Base-by-base conservation (phyloP, 1,140 invertebrate species). In the Meloidogyne exigua region DNA sequence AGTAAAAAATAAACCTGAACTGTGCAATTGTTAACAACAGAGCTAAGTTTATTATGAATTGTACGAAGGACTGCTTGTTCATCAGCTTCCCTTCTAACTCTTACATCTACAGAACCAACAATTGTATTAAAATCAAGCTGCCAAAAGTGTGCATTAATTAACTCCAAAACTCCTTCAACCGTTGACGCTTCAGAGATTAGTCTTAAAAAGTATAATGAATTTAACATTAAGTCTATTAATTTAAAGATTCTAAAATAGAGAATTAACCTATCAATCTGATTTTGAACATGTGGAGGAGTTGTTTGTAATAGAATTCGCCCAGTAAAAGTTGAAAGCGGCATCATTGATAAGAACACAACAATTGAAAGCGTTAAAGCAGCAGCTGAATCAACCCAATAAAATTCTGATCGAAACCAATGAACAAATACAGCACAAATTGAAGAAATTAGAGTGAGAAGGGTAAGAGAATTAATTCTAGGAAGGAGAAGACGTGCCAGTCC, bases 111-210 rank as follows among this genome's bases (percentile, higher is more conserved):
- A 13, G 79, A 68, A 44, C 81, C 74, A 71, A 76, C 84, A 72
- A 86, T 82, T 82, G 89, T 89, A 32, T 90, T 91, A 87, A 92
- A 92, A 69, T 91, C 91, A 18, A 92, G 82, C n/a, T 91, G 91
- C 92, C 92, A 92, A 81, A 92, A 92, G 82, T 91, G 90, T 82
- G 92, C 91, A 85, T 91, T 90, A 82, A 90, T 88, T 80, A 92
- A 91, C 84, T 92, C 92, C 15, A 92, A 84, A 39, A 92, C 92
- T 28, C 92, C 92, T 84, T 92, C 91, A 64, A 92, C 89, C 68
- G 90, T 91, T 64, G 91, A 89, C 2, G 91, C 91, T 87, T 92
- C 91, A 15, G 64, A 75, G 32, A 75, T 75, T 4, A 66, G 28
- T 21, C 65, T 91, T 84, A 69, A 92, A 80, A 73, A 90, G 90